Conservation (phyloP, 1,140 invertebrate species). For the Penaeus chinensis region DNA sequence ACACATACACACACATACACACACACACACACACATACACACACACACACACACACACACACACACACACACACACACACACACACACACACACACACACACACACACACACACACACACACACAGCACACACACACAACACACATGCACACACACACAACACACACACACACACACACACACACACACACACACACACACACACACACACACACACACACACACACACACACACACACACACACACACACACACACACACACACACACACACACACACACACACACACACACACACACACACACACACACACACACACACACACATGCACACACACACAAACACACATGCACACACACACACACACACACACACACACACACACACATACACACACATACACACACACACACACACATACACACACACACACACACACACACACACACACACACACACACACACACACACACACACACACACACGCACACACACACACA, state of each 20-base stretch:
- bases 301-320: background rate
- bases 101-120: background rate
- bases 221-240: background rate
- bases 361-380: background rate
- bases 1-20: background rate
- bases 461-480: background rate
- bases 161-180: background rate
- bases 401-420: conserved; percentile 11
- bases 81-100: background rate
- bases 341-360: background rate
- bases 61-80: background rate
- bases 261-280: background rate
- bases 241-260: background rate
- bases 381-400: background rate
- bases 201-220: background rate
- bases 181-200: background rate
- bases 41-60: background rate
- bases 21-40: background rate
- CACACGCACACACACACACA: background rate
- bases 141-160: background rate
- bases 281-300: background rate
- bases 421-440: conserved; percentile 12
- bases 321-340: background rate
- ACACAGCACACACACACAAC: background rate
- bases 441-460: conserved; percentile 12